Conservation (phyloP, 2,797 vertebrate genomes). For the Kryptopterus vitreolus region DNA sequence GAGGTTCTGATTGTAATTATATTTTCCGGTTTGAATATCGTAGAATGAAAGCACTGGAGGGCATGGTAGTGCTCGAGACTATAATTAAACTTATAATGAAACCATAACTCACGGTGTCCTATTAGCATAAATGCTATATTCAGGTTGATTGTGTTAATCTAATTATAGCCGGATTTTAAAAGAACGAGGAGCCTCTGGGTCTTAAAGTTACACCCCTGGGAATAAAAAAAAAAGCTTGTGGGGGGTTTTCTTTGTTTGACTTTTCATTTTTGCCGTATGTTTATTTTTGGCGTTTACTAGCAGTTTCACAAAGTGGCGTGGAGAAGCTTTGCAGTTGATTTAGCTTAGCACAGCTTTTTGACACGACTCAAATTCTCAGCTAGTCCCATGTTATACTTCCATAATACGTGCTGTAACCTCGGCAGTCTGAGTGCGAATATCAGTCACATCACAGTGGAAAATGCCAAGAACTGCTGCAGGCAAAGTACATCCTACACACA, state of each 20-base stretch:
- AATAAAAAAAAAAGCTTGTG: not conserved
- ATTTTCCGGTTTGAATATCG: constrained; percentile 30
- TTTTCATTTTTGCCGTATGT: not conserved
- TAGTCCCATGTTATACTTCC: not conserved
- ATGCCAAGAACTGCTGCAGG: constrained; percentile 16
- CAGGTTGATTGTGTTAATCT: constrained; percentile 37
- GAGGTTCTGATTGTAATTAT: constrained; percentile 22
- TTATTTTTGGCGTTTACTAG: not conserved
- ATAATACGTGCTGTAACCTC: constrained; percentile 4
- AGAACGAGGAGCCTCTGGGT: constrained; percentile 2
- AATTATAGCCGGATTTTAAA: constrained; percentile 37
- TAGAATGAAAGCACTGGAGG: constrained; percentile 25
- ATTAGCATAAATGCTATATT: constrained; percentile 25
- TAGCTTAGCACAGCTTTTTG: not conserved
- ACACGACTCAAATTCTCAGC: not conserved
- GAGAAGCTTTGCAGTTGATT: not conserved
- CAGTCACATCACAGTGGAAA: constrained; percentile 2
- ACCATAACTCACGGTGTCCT: constrained; percentile 30
- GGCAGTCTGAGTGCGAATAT: constrained; percentile 4
- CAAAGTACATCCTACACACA: constrained; percentile 11
- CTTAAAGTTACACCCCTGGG: constrained; percentile 6
- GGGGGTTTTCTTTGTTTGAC: not conserved
- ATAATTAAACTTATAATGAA: constrained; percentile 43
- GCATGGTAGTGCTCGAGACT: constrained; percentile 7
- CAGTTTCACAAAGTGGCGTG: too few relatives aligned